Evolutionary conservation across 2,113 vertebrate genomes (phyloP).

Genomic region (Dipodomys ordii): DNA sequence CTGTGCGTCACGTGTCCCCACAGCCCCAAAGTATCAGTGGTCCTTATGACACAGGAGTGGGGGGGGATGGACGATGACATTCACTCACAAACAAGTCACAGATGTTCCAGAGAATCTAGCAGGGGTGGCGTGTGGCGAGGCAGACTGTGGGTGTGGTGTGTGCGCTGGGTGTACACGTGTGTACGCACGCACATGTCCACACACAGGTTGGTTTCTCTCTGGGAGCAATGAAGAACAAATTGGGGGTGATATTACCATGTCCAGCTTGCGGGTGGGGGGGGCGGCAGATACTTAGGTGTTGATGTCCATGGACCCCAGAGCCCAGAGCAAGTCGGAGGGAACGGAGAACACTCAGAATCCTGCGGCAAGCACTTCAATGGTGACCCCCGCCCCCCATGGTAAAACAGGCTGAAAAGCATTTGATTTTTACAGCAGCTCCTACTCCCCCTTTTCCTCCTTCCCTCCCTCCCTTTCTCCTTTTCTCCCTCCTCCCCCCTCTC

Average conservation of each 20-base stretch:
- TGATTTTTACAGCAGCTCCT: not conserved
- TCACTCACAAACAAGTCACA: not conserved
- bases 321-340: rapidly evolving
- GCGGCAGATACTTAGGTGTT: rapidly evolving
- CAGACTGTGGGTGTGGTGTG: too few species aligned
- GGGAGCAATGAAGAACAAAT: not conserved
- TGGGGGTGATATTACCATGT: rapidly evolving
- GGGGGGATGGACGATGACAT: not conserved
- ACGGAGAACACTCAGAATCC: too few species aligned
- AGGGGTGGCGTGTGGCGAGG: too few species aligned
- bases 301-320: rapidly evolving
- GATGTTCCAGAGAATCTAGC: not conserved
- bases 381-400: not conserved
- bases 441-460: not conserved
- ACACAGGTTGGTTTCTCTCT: not conserved
- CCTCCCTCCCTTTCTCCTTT: not conserved
- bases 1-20: not conserved
- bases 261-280: rapidly evolving
- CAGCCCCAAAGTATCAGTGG: not conserved
- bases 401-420: conserved; percentile 63
- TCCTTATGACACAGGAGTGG: not conserved
- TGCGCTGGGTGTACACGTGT: rapidly evolving
- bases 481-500: not conserved
- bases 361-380: not conserved
- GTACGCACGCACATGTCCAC: rapidly evolving